Evolutionary conservation across 1,140 invertebrate species (phyloP).

Genomic region (Dendrolimus punctatus): DNA sequence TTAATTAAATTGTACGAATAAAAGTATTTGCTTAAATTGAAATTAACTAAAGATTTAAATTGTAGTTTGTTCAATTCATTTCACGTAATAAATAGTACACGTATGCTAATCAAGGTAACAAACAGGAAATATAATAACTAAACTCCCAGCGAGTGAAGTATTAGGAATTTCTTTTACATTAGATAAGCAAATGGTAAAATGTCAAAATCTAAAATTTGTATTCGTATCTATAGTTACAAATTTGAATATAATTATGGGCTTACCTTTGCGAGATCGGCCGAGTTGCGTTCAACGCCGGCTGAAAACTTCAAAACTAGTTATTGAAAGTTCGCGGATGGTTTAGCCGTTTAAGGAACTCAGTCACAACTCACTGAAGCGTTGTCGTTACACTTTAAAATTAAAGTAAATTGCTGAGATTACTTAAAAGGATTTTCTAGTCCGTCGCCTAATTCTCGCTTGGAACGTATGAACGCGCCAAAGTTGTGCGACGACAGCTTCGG

Average conservation of each 20-base stretch:
- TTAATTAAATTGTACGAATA: too few relatives aligned
- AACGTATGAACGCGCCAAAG: constrained; percentile 58
- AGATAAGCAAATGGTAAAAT: too few relatives aligned
- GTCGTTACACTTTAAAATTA: constrained; percentile 18
- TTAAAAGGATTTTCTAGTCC: constrained; percentile 7
- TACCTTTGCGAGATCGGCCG: constrained; percentile 15
- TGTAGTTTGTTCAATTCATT: too few relatives aligned
- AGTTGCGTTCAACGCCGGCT: constrained; percentile 17
- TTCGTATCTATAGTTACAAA: constrained; percentile 12
- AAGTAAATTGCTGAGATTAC: constrained; percentile 13
- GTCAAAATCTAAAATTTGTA: not conserved
- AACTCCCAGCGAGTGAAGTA: too few relatives aligned
- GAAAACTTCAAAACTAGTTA: constrained; percentile 30
- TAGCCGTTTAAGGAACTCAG: constrained; percentile 28
- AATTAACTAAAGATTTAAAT: too few relatives aligned
- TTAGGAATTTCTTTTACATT: too few relatives aligned
- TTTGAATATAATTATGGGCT: constrained; percentile 21
- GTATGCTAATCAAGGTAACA: too few relatives aligned
- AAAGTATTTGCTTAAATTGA: too few relatives aligned
- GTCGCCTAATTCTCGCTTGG: constrained; percentile 36
- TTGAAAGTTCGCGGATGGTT: constrained; percentile 20
- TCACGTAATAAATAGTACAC: too few relatives aligned
- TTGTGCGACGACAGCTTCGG: constrained; percentile 44
- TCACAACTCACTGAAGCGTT: constrained; percentile 38
- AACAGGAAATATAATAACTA: too few relatives aligned